phyloP scores from a whole-genome alignment of 2,888 invertebrate genomes.

The Ormyrus labotus region DNA sequence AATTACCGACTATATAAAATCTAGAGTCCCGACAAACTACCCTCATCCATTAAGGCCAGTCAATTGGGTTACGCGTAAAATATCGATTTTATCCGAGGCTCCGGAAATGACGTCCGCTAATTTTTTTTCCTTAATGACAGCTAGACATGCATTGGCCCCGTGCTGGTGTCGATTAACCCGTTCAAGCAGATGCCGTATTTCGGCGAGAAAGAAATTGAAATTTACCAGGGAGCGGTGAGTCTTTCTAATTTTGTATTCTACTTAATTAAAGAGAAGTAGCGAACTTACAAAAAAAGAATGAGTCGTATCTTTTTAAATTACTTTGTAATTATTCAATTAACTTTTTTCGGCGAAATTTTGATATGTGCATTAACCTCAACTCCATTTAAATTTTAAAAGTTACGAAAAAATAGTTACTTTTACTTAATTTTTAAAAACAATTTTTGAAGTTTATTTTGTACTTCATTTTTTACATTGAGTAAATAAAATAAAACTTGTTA shows the following conservation, averaged over 20 bases:
- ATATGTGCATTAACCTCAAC: too few species aligned
- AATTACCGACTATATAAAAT: constrained; percentile 7
- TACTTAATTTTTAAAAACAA: too few species aligned
- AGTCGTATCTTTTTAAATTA: too few species aligned
- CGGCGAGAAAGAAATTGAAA: constrained; percentile 80
- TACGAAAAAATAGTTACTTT: too few species aligned
- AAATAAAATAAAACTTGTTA: too few species aligned
- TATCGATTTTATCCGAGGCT: constrained; percentile 40
- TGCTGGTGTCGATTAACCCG: constrained; percentile 81
- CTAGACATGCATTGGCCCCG: constrained; percentile 82
- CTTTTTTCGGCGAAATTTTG: too few species aligned
- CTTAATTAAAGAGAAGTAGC: constrained; percentile 6
- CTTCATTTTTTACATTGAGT: too few species aligned
- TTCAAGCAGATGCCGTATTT: constrained; percentile 82
- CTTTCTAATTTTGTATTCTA: constrained; percentile 31
- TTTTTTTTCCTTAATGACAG: constrained; percentile 65
- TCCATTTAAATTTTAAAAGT: too few species aligned
- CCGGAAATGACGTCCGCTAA: constrained; percentile 17
- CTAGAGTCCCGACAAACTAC: not conserved
- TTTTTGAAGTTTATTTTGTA: too few species aligned
- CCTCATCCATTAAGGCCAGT: constrained; percentile 17
- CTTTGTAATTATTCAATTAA: too few species aligned
- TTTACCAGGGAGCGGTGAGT: constrained; percentile 79
- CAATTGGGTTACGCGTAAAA: constrained; percentile 33
- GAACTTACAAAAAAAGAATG: too few species aligned